Evolutionary conservation across 2,113 vertebrate species (phyloP).

Genomic region (Thermophis baileyi): DNA sequence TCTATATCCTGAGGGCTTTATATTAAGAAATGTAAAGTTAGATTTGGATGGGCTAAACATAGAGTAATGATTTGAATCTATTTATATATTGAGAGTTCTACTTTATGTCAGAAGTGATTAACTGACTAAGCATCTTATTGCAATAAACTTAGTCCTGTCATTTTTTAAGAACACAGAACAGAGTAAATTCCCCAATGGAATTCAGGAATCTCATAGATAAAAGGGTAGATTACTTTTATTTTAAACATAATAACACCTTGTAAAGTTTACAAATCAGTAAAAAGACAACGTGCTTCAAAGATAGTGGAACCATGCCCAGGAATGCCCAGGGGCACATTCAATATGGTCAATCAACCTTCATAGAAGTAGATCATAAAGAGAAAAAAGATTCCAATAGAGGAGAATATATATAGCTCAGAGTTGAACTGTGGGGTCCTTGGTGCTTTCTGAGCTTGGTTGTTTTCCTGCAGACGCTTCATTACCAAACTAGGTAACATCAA

Average conservation of each 20-base stretch:
- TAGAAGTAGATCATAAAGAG: neutral
- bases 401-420: neutral
- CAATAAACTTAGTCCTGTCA: neutral
- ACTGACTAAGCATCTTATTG: neutral
- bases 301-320: neutral
- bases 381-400: neutral
- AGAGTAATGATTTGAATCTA: neutral
- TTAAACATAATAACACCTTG: neutral
- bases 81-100: neutral
- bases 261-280: neutral
- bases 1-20: neutral
- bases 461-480: neutral
- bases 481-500: neutral
- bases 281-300: neutral
- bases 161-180: neutral
- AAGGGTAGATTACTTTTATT: neutral
- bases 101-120: neutral
- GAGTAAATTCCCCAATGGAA: neutral
- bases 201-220: neutral
- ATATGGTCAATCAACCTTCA: neutral
- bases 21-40: neutral
- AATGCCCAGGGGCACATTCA: neutral
- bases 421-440: neutral
- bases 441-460: too few species aligned
- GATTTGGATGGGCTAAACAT: neutral